These are phyloP conservation scores for Tragelaphus buxtoni DNA, from an alignment of 2,113 vertebrate species.

Conservation along the genomic window DNA sequence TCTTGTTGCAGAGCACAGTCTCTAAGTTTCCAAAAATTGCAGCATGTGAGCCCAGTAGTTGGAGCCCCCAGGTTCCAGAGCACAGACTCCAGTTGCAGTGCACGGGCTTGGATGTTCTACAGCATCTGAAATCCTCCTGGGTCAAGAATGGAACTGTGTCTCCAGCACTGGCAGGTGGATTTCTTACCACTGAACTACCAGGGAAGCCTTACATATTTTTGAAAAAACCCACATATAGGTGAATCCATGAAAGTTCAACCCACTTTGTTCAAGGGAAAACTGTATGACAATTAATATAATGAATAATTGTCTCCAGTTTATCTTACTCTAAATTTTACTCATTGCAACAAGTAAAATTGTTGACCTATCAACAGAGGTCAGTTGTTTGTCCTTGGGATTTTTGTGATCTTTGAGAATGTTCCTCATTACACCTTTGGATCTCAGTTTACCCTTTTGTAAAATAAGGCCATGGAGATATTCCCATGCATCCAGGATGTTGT, in stretches of 20 bases:
- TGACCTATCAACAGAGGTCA: background rate
- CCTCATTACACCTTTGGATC: background rate
- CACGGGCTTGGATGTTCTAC: background rate
- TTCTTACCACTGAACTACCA: background rate
- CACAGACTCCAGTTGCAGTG: background rate
- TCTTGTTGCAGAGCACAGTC: background rate
- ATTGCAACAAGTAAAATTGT: background rate
- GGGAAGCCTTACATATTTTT: background rate
- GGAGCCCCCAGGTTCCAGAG: background rate
- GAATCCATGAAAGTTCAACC: background rate
- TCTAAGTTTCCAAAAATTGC: background rate
- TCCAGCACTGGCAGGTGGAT: background rate
- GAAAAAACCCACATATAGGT: background rate
- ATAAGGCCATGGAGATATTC: background rate
- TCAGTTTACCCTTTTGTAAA: conserved; percentile 28
- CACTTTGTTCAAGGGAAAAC: background rate
- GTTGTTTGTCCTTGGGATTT: background rate
- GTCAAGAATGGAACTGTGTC: background rate
- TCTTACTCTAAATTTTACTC: background rate
- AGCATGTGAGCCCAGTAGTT: background rate
- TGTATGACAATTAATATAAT: background rate
- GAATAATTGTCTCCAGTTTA: background rate
- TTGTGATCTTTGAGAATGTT: background rate
- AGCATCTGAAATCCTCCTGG: background rate
- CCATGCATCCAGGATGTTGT: background rate